Percentiles rank a stretch among this genome's conserved stretches.
Conservation (phyloP, 2,888 invertebrate species). For the Caradrina clavipalpis region DNA sequence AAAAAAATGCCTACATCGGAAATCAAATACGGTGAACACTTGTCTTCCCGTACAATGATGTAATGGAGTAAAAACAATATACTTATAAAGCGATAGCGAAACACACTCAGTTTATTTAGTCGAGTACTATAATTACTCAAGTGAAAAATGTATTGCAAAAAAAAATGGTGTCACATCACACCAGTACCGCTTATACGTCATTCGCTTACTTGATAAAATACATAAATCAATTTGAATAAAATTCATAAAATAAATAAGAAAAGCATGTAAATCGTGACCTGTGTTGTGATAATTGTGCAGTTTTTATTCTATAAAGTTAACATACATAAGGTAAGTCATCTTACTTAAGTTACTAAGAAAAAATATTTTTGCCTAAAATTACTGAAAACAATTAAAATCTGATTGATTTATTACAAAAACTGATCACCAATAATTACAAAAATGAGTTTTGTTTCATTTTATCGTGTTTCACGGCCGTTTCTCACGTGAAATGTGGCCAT, state of each 20-base stretch:
- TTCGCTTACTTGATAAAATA: constrained; percentile 18
- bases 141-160: no score
- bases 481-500: constrained; percentile 16
- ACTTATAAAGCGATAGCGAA: no score
- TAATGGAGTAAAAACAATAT: no score
- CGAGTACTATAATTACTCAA: neutral
- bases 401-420: constrained; percentile 28
- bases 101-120: constrained; percentile 10
- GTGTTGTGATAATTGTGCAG: constrained; percentile 40
- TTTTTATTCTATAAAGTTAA: constrained; percentile 25
- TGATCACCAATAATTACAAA: neutral
- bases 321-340: constrained; percentile 46
- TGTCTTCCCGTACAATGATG: no score
- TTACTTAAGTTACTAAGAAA: neutral
- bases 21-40: no score
- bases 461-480: constrained; percentile 20
- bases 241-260: constrained; percentile 27
- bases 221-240: constrained; percentile 14
- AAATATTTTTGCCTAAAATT: neutral
- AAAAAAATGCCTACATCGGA: no score
- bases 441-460: constrained; percentile 8
- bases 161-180: no score
- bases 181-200: constrained; percentile 34
- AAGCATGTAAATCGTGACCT: constrained; percentile 47
- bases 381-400: constrained; percentile 11